A percentile compares a stretch with the other conserved stretches of the same genome.
Evolutionary conservation across 92 coral and sea anemone species (phyloP).

Genomic region (Bergia puertoricense): DNA sequence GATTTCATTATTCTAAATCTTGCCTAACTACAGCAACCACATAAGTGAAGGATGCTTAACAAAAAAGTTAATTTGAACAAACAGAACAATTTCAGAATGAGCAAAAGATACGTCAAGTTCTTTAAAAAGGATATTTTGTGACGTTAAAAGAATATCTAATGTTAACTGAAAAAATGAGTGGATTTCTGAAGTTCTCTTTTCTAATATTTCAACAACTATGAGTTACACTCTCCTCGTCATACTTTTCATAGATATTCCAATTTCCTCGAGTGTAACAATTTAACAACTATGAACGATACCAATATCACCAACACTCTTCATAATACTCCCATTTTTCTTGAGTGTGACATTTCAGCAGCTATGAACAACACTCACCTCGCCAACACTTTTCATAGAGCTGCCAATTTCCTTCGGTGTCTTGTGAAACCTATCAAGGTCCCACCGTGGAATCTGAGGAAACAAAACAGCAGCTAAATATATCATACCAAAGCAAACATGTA

Average conservation of each 20-base stretch:
- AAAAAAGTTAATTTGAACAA: neutral
- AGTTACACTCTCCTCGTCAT: slow-evolving; percentile 59
- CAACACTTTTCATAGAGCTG: slow-evolving; percentile 98
- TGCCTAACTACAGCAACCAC: neutral
- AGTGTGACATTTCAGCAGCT: neutral
- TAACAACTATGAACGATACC: neutral
- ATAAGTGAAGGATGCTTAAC: neutral
- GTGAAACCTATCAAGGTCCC: slow-evolving; percentile 97
- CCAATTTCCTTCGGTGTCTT: slow-evolving; percentile 94
- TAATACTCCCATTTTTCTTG: slow-evolving; percentile 45
- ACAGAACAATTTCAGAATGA: neutral
- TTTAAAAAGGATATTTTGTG: too few species aligned
- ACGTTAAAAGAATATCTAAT: neutral
- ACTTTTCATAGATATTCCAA: slow-evolving; percentile 80
- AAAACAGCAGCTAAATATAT: neutral
- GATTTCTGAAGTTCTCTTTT: too few species aligned
- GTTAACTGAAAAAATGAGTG: too few species aligned
- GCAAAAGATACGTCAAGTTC: neutral
- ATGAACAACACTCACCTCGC: slow-evolving; percentile 65
- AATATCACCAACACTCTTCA: slow-evolving; percentile 93
- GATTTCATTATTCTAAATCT: neutral
- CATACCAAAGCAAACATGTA: neutral
- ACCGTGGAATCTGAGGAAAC: slow-evolving; percentile 83
- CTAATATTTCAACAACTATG: too few species aligned
- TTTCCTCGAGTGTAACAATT: neutral